Conservation (phyloP, 2,797 vertebrate species). For the Hipposideros larvatus region DNA sequence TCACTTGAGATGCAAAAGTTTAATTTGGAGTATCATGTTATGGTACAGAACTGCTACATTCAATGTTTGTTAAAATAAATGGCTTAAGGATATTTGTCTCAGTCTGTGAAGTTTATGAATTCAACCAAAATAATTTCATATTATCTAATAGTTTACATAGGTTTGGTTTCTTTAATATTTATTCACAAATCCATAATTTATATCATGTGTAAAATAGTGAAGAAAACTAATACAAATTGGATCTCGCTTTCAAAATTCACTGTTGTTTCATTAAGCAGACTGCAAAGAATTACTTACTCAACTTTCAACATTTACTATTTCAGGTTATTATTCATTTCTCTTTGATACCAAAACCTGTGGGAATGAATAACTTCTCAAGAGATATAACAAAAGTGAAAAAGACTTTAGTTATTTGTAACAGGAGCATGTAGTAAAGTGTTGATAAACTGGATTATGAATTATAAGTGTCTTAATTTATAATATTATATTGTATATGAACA, state of each 20-base stretch:
- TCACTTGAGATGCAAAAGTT: constrained; percentile 89
- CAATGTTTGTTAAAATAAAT: constrained; percentile 88
- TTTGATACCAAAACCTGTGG: neutral
- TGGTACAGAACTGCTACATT: constrained; percentile 80
- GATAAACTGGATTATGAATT: neutral
- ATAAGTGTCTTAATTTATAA: neutral
- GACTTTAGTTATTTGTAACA: neutral
- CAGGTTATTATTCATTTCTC: neutral
- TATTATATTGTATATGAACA: neutral
- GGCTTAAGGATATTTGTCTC: constrained; percentile 86
- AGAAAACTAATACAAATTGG: constrained; percentile 34
- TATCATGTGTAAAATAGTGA: constrained; percentile 18
- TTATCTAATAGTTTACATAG: constrained; percentile 58
- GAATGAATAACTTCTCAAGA: neutral
- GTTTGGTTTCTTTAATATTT: constrained; percentile 61
- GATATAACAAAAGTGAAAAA: neutral
- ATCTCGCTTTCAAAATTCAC: neutral
- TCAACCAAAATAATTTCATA: constrained; percentile 80
- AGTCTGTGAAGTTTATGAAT: constrained; percentile 84
- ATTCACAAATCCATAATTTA: constrained; percentile 64
- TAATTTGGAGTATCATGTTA: constrained; percentile 89
- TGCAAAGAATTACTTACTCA: neutral
- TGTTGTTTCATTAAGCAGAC: neutral
- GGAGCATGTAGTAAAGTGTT: neutral
- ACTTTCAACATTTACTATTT: constrained; percentile 63